A percentile compares a stretch with the other conserved stretches of the same genome.
Conservation (phyloP, 2,888 invertebrate genomes). For the Drosophila peninsularis region DNA sequence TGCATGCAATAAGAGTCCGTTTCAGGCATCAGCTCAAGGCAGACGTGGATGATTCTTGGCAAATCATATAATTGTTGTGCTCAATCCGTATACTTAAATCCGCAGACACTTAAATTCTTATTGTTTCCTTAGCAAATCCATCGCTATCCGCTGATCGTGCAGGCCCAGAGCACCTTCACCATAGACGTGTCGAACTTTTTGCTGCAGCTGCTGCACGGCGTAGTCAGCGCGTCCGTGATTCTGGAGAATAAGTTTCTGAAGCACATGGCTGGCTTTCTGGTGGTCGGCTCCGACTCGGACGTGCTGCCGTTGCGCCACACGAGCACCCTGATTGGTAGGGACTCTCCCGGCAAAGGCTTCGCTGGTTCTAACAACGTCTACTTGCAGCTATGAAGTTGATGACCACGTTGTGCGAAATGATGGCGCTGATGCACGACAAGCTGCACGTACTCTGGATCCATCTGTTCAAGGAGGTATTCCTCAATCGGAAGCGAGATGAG, state of each 20-base stretch:
- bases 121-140: too few relatives aligned
- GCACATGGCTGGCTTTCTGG: background rate
- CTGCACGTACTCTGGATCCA: background rate
- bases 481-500: background rate
- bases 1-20: too few relatives aligned
- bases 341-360: background rate
- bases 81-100: too few relatives aligned
- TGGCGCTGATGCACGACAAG: background rate
- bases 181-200: background rate
- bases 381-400: slow-evolving; percentile 9
- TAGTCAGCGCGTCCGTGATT: background rate
- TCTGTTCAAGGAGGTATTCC: background rate
- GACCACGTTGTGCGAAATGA: background rate
- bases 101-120: too few relatives aligned
- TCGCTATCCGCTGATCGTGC: background rate
- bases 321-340: slow-evolving; percentile 1
- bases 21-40: too few relatives aligned
- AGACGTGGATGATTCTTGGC: too few relatives aligned
- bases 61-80: too few relatives aligned
- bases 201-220: background rate
- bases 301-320: slow-evolving; percentile 6
- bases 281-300: background rate
- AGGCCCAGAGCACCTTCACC: fast-evolving
- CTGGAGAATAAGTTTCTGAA: background rate
- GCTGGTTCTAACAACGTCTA: background rate